Base-by-base conservation (phyloP, 2,888 invertebrate species). In the Abrostola tripartita region DNA sequence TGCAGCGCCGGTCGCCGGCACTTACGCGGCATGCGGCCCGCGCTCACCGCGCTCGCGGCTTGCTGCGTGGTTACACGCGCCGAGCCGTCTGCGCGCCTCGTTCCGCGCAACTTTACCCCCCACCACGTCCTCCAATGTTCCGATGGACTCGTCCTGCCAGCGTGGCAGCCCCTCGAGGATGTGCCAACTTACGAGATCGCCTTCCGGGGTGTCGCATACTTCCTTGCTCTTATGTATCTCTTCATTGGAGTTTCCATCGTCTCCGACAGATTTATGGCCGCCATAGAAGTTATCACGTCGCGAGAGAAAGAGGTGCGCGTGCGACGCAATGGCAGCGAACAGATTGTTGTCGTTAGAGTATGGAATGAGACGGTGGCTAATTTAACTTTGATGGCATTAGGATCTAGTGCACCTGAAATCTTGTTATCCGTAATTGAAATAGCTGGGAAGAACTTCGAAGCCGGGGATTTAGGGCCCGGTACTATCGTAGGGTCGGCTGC, bases 361-460 rank as follows among this genome's bases (percentile, higher is more conserved):
- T 99, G 99, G 99, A 99, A 99, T 92, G 99, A 99, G 90, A 99
- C 99, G 2, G 99, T 99, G 50, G 99, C 99, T 74, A 99, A 99
- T 93, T 95, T 99, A 79, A 99, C 99, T 6, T 95, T 99, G 59
- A 99, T 99, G 99, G 99, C 99, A 11, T 94, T 99, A 61, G 99
- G 99, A 4, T 99, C 99, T 35, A 99, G 99, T 81, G 99, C 99
- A 2, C 99, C 99, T 0, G 99, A 99, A 93, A 99, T 99, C 87
- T 95, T 99, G 36, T 95, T 99, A 51, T 99, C 99, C 11, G 98
- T 99, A 80, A 99, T 99, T 86, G 99, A 99, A 94, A 99, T 99
- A 88, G 98, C 98, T 90, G 99, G 98, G 49, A 98, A 98, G 90
- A 96, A 98, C 86, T 99, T 99, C 88, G 95, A 98, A 87, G 99